Base-by-base conservation (phyloP, 2,888 invertebrate genomes). In the Ectobius pallidus region DNA sequence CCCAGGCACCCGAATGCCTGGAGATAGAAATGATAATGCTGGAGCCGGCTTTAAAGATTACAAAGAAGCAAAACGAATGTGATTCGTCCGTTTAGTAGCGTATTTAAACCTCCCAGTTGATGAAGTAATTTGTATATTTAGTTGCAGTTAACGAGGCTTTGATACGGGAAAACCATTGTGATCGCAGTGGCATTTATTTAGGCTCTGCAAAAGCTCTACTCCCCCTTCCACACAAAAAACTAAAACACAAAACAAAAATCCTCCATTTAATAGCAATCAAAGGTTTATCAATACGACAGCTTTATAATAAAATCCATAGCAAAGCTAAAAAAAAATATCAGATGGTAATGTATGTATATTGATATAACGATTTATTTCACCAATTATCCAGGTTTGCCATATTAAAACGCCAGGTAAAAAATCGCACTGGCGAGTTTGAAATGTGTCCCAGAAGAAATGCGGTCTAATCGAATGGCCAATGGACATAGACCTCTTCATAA, bases 371-470 rank as follows among this genome's bases (percentile, higher is more conserved):
- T 65, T 65, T 65, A 65, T 65, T 34, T 46, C 65, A 44, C 44
- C 65, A 46, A 65, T 44, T 65, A 44, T n/a, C 42, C 65, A 25
- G 27, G 32, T 44, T 61, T 65, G 11, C 11, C 34, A 46, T 65
- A 65, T 65, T 65, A 65, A 65, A 65, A 65, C 65, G 65, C 7
- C 30, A 27, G 18, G 44, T 65, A 65, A 65, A 65, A 63, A 65
- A 65, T 44, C n/a, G 25, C 34, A n/a, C 20, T 34, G 62, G 62
- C 14, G 20, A 39, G 62, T 62, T 62, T 39, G 16, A 65, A 74
- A 71, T 74, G 74, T 63, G 74, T 74, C 74, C 71, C 74, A 63
- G 55, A 74, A 74, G 74, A 69, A 74, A 74, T 69, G 65, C 49
- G 49, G 73, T 65, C 52, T 73, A 71, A 71, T 71, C 68, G 70